These are phyloP conservation scores for Ophonus ardosiacus DNA, from an alignment of 2,888 invertebrate species.

Conservation along the genomic window DNA sequence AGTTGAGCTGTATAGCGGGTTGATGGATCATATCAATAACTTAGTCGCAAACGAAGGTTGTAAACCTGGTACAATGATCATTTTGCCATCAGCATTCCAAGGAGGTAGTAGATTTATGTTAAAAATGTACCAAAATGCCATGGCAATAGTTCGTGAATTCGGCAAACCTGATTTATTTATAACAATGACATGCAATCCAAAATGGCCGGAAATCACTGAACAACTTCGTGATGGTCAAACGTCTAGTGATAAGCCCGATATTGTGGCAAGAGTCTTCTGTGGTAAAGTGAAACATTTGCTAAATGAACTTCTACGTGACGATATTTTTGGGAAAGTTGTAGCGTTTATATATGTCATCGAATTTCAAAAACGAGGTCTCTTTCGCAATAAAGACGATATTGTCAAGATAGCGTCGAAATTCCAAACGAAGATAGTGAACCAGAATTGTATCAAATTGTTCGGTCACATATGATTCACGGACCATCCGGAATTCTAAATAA, in stretches of 20 bases:
- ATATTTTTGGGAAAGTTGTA: slow-evolving; percentile 50
- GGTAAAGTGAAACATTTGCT: slow-evolving; percentile 47
- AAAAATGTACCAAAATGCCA: slow-evolving; percentile 73
- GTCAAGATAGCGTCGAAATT: slow-evolving; percentile 71
- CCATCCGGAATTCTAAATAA: slow-evolving; percentile 69
- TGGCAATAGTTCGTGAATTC: slow-evolving; percentile 71
- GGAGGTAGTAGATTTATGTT: slow-evolving; percentile 71
- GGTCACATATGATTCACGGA: slow-evolving; percentile 72
- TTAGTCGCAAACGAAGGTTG: slow-evolving; percentile 65
- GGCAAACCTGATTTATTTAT: too few relatives aligned
- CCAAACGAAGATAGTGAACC: slow-evolving; percentile 69
- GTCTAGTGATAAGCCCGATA: not conserved
- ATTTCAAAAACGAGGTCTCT: slow-evolving; percentile 69
- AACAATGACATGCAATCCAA: too few relatives aligned
- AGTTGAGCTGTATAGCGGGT: slow-evolving; percentile 56
- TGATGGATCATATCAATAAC: slow-evolving; percentile 68
- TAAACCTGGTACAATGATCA: slow-evolving; percentile 69
- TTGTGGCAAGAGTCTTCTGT: slow-evolving; percentile 1
- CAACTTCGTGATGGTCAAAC: not conserved
- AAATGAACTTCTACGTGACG: slow-evolving; percentile 39
- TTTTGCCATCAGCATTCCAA: slow-evolving; percentile 71
- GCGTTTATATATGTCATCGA: too few relatives aligned
- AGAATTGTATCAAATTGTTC: slow-evolving; percentile 69
- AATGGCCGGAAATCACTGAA: slow-evolving; percentile 12
- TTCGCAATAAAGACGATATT: slow-evolving; percentile 69